Base-by-base conservation (phyloP, 2,888 invertebrate genomes). In the Amiota mariae region DNA sequence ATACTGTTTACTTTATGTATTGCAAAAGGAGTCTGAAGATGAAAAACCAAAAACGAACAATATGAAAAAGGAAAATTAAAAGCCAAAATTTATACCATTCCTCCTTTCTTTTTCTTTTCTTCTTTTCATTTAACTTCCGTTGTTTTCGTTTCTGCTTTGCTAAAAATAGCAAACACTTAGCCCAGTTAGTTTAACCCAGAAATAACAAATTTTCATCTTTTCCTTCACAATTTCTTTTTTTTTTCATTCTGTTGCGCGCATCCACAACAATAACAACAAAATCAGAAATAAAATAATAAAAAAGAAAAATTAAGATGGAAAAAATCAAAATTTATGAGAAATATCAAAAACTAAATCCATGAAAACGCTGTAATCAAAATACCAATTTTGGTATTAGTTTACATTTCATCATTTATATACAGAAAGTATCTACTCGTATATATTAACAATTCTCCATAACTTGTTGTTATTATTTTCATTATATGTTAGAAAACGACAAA, bases 111-210 rank as follows among this genome's bases (percentile, higher is more conserved):
- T 47, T 8, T 66, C 18, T 3, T 48, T 66, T 66, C n/a, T 15
- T 48, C 61, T 20, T 13, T 59, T 11, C 11, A 15, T 18, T 59
- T 18, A 11, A 66, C 15, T 64, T 36, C 46, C 11, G 59, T 59
- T 76, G 71, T 77, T 51, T 74, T 68, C 15, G 71, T 70, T 59
- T n/a, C 61, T 74, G 74, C 71, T 56, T 75, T 73, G 71, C 77
- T 64, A 15, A 12, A 64, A 71, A 63, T 78, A 71, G 73, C 20
- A 73, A 73, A 70, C 75, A 77, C 77, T 76, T 84, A 79, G 82
- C 79, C 77, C 79, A 83, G 82, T 83, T 85, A 80, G 79, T 70
- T 79, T 82, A 82, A 77, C 81, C 84, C 79, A 84, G 76, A 81
- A 79, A 80, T 78, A 79, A 59, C 82, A 76, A 48, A 46, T 36